Base-by-base conservation (phyloP, 2,888 invertebrate genomes). In the Ophion costatus region DNA sequence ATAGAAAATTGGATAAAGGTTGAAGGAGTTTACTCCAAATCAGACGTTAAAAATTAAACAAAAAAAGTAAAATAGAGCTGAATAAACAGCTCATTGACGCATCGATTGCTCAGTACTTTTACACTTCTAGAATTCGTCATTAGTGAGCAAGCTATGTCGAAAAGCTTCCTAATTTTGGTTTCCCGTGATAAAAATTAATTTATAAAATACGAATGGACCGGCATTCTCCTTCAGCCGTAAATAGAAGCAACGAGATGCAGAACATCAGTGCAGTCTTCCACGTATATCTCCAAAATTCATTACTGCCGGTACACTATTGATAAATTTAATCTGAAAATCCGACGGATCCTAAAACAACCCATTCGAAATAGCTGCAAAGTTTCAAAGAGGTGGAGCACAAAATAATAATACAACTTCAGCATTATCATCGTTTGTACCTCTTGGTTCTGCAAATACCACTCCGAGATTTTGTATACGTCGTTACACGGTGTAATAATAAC, bases 1-100 rank as follows among this genome's bases (percentile, higher is more conserved):
- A 82, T n/a, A 83, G 82, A 86, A 87, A 85, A 67, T 76, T 63
- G 82, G 87, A 66, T 82, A 83, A 84, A 75, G 29, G 29, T 69
- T 70, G 77, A 66, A 86, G 20, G 56, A 63, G 63, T 29, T 66
- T 38, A 10, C 33, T 33, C 20, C 29, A 17, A 22, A 17, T 66
- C 17, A 24, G 59, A 33, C 42, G 11, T 20, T 14, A 38, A 20
- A 67, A 38, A 73, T 38, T 42, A 20, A 66, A n/a, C n/a, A 66
- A 4, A n/a, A n/a, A 66, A 38, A 3, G 0, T 1, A 71, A 51
- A 22, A 22, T 1, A 10, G 22, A 6, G 24, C 10, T 9, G 14
- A 29, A 11, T 17, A 17, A 64, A 64, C 11, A 64, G 17, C 10
- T 17, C 11, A 51, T 51, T 17, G 51, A 51, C 17, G 6, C 51